A percentile compares a stretch with the other conserved stretches of the same genome.
Conservation (phyloP, 2,113 vertebrate genomes). For the Nycticorax nycticorax region DNA sequence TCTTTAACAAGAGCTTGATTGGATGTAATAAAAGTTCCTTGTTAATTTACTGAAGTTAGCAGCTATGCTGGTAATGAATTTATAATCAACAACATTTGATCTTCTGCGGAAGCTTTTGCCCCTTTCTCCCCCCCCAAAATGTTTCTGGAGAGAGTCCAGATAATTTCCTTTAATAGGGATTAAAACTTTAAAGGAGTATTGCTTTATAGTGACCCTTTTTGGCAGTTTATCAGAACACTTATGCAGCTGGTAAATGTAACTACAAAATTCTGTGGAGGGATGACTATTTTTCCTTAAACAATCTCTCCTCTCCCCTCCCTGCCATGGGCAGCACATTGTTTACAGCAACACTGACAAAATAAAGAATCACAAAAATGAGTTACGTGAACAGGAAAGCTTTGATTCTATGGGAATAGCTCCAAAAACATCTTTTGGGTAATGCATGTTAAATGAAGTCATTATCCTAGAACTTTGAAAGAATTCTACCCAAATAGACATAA, state of each 20-base stretch:
- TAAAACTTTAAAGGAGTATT: constrained; percentile 58
- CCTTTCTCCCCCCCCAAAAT: not conserved
- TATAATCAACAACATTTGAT: constrained; percentile 68
- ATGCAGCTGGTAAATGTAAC: constrained; percentile 50
- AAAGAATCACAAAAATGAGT: constrained; percentile 53
- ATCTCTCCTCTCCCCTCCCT: constrained; percentile 2
- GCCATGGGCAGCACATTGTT: constrained; percentile 37
- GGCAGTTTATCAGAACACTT: constrained; percentile 49
- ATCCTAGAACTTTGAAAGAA: constrained; percentile 37
- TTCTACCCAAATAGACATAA: constrained; percentile 22
- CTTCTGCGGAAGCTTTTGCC: constrained; percentile 48
- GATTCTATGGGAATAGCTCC: constrained; percentile 40
- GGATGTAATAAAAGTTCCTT: constrained; percentile 54
- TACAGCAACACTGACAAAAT: constrained; percentile 59
- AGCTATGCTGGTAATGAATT: constrained; percentile 63
- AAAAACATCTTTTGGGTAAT: constrained; percentile 39
- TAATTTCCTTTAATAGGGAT: constrained; percentile 61
- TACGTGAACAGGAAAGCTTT: constrained; percentile 45
- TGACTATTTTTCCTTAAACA: constrained; percentile 50
- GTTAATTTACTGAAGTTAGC: constrained; percentile 68
- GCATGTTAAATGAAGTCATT: constrained; percentile 43
- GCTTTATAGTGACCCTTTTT: constrained; percentile 55
- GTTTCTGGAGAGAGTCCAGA: constrained; percentile 60
- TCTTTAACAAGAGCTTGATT: constrained; percentile 69
- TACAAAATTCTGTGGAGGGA: constrained; percentile 17